Evolutionary conservation across 1,140 invertebrate genomes (phyloP), one percentile per base, ranked within the genome.

Genomic region (Cotesia glomerata): DNA sequence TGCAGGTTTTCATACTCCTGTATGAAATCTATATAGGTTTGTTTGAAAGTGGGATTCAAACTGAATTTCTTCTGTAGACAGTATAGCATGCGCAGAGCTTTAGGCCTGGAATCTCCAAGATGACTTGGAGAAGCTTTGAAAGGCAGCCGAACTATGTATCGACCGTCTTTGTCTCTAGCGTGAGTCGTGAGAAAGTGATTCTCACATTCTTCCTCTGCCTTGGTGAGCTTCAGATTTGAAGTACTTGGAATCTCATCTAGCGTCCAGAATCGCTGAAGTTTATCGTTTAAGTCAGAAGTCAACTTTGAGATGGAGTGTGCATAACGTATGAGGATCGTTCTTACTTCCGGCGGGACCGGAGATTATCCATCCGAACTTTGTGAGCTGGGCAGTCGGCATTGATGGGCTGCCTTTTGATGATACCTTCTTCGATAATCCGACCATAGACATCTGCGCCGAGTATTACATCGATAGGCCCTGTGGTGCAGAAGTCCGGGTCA

Each of bases 61-160:
- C 18, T n/a, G n/a, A 54, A 54, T n/a, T 54, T 54, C 7, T 8
- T 54, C 16, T n/a, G 52, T 0, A 54, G 8, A 2, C 52, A 14
- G n/a, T 54, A 5, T 5, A 54, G 52, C 52, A 54, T 11, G 0
- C n/a, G n/a, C 8, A 54, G 13, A 8, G 64, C 64, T 8, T 45
- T 52, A 0, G 45, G 7, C 9, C 11, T 52, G 51, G 59, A 51
- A 77, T 45, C 36, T 26, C 76, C 45, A 69, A 49, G 32, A 71
- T 76, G 34, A 81, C 71, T 32, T 73, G 26, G 36, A 75, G 49
- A n/a, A 32, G 18, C 16, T 64, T 73, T 75, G 72, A 80, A 74
- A 8, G 75, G 75, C 1, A 76, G 35, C 11, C 66, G 54, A 5
- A 80, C 79, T 58, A 73, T 66, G 61, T 79, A 80, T 58, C 49